Conservation (phyloP, 2,797 vertebrate genomes). For the Glossophaga mutica region DNA sequence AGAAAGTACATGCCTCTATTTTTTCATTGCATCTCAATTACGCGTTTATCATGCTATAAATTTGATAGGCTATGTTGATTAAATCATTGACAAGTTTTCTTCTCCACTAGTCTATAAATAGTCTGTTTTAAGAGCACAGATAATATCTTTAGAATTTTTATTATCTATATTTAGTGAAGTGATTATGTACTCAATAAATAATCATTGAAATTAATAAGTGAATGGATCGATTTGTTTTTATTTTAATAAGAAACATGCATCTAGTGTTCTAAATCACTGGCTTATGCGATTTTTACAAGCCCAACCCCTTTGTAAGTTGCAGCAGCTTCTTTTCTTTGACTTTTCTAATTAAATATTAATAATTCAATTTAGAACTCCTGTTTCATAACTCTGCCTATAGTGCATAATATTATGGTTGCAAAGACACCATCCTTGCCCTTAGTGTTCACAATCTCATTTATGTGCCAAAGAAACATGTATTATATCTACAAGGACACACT, state of each 20-base stretch:
- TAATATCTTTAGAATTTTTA: background rate
- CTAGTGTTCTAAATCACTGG: background rate
- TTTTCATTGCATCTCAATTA: background rate
- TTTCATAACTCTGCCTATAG: background rate
- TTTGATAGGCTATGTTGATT: background rate
- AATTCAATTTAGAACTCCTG: slow-evolving; percentile 37
- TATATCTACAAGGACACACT: background rate
- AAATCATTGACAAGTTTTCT: background rate
- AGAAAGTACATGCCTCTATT: background rate
- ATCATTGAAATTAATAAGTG: background rate
- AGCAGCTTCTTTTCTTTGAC: background rate
- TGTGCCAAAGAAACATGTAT: background rate
- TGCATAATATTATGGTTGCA: background rate
- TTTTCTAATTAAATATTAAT: slow-evolving; percentile 53
- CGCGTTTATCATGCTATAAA: background rate
- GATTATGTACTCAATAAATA: background rate
- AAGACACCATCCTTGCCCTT: background rate
- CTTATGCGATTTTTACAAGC: background rate
- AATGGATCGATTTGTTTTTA: background rate
- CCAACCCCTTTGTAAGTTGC: background rate
- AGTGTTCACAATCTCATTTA: background rate
- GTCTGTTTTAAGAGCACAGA: background rate
- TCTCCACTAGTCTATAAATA: background rate
- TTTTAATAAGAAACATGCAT: background rate
- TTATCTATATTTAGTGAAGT: background rate